These are phyloP conservation scores for Phoebastria nigripes DNA, from an alignment of 2,797 vertebrate species.

Conservation along the genomic window DNA sequence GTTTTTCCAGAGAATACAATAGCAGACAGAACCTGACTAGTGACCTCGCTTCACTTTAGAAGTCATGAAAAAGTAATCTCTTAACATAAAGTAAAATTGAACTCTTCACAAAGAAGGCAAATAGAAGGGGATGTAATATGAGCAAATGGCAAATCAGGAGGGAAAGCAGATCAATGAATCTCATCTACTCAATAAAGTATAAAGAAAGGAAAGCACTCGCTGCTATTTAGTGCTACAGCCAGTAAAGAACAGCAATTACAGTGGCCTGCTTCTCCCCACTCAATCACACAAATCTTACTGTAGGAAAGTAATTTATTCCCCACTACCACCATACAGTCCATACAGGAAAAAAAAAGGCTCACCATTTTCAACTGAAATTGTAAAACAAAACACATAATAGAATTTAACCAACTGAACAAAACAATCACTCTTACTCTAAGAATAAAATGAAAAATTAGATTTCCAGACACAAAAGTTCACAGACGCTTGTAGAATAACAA, in stretches of 20 bases:
- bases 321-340: not conserved
- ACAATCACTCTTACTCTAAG: not conserved
- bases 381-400: not conserved
- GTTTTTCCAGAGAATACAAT: not conserved
- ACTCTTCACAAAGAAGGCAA: not conserved
- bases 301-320: not conserved
- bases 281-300: not conserved
- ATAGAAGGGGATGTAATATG: not conserved
- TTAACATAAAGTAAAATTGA: not conserved
- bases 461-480: not conserved
- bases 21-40: not conserved
- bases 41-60: not conserved
- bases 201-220: not conserved
- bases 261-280: not conserved
- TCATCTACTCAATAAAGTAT: not conserved
- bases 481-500: not conserved
- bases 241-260: not conserved
- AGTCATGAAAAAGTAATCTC: not conserved
- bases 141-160: not conserved
- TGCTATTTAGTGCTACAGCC: not conserved
- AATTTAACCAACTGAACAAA: not conserved
- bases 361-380: not conserved
- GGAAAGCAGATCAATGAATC: conserved; percentile 26
- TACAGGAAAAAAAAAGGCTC: not conserved
- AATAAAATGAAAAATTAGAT: not conserved